Evolutionary conservation across 2,113 vertebrate genomes (phyloP), one percentile per base, ranked within the genome.

Genomic region (Protomyctophum bolini): DNA sequence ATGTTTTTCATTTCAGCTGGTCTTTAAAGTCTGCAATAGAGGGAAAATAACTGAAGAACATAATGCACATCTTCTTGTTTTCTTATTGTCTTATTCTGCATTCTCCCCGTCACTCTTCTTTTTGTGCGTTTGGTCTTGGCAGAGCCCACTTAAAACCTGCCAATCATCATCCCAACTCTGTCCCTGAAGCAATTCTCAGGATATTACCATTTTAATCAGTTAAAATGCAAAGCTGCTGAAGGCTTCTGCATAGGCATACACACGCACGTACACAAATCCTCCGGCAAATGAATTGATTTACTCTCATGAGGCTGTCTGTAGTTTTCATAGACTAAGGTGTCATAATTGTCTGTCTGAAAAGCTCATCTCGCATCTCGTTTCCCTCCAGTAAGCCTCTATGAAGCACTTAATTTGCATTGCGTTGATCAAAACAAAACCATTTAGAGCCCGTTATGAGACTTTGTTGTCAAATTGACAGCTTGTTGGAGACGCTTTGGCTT

Each of bases 401-500:
- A 10, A 6, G 12, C 10, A 12, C 51, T n/a, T 54, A n/a, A 10
- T 12, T 60, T 56, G 56, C 1, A 66, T 52, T 51, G 2, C 51
- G 6, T 33, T 8, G 0, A 8, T 14, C 10, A 45, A 14, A 28
- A 15, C 46, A 4, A 2, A 51, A 70, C 52, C 48, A 63, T 47
- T n/a, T 51, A 52, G 10, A 15, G 46, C 46, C 21, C 0, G 7
- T 63, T 54, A 58, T 15, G 47, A 51, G 10, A 28, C 41, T 66
- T 66, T 71, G 51, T 68, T 64, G 7, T 7, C 56, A 60, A 33
- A 21, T 21, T 21, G 55, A 50, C 11, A 29, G 4, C 56, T 72
- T 52, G 68, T 77, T 74, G 55, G 52, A 76, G 70, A 73, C 58
- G 55, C 7, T 73, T 69, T 52, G 66, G 54, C 62, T 70, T 62